Percentiles rank a stretch among this genome's conserved stretches.
phyloP scores from a whole-genome alignment of 2,888 invertebrate genomes.

The Hyposoter dolosus region DNA sequence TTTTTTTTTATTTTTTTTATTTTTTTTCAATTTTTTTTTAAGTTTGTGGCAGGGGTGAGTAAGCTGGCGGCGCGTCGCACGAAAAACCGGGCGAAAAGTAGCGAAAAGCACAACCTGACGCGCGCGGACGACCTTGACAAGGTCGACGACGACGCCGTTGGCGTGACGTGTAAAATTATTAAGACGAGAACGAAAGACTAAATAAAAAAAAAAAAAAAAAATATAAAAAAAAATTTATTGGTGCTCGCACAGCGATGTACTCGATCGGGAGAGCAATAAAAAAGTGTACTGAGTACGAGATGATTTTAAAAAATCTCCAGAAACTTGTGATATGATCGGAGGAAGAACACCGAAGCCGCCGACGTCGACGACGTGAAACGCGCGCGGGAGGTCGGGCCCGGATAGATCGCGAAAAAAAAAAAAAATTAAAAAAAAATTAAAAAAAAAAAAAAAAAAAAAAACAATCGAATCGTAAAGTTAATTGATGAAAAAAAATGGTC shows the following conservation, averaged over 20 bases:
- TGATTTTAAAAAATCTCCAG: slow-evolving; percentile 30
- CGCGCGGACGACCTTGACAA: slow-evolving; percentile 63
- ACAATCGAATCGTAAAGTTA: slow-evolving; percentile 57
- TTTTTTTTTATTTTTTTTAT: too few species aligned
- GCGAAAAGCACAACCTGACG: slow-evolving; percentile 7
- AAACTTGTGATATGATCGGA: slow-evolving; percentile 30
- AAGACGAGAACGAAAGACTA: slow-evolving; percentile 56
- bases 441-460: slow-evolving; percentile 68
- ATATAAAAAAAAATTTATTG: neutral
- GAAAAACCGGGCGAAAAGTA: slow-evolving; percentile 28
- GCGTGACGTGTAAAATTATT: slow-evolving; percentile 53
- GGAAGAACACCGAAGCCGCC: slow-evolving; percentile 58
- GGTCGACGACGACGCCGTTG: slow-evolving; percentile 67
- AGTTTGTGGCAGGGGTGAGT: slow-evolving; percentile 80
- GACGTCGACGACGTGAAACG: slow-evolving; percentile 66
- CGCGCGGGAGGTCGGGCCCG: slow-evolving; percentile 64
- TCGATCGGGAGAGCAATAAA: neutral
- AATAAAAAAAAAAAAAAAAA: neutral
- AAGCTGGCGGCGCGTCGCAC: slow-evolving; percentile 83
- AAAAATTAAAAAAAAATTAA: slow-evolving; percentile 28
- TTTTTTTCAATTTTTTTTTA: slow-evolving; percentile 36
- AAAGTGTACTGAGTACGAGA: neutral
- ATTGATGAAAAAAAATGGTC: slow-evolving; percentile 70
- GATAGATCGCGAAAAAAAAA: slow-evolving; percentile 39
- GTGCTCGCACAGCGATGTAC: neutral